Base-by-base conservation (phyloP, 2,113 vertebrate species). In the Equus przewalskii region DNA sequence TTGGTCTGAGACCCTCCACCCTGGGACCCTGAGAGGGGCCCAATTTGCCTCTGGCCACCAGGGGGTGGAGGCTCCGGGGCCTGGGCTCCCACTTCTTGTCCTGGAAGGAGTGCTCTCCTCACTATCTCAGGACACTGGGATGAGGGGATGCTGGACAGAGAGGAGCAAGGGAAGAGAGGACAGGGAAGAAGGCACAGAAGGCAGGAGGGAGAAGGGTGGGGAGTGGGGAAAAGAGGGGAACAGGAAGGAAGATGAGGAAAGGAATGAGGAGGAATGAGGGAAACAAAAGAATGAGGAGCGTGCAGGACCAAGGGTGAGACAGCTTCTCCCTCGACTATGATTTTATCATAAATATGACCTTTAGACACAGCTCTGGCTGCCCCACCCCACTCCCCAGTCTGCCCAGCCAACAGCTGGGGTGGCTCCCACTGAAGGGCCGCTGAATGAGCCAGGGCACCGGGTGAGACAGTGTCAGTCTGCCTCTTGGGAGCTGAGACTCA, bases 241-340 rank as follows among this genome's bases (percentile, higher is more conserved):
- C 16, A 44, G 1, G 72, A 18, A 78, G 72, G 58, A 58, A 70
- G 64, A 26, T 2, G 24, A 46, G 26, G 46, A 26, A 19, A 51
- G 24, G 65, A 7, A 12, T 0, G 36, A 49, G 81, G 21, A 62
- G 64, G 26, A 41, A 46, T 14, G 19, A 33, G 26, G 46, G 46
- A 80, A 16, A 30, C 30, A 5, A 1, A 26, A 30, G 46, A 44
- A 33, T 22, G 0, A 49, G 6, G 7, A 49, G 30, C 28, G 5
- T 0, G 11, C 0, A 6, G 78, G 65, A 73, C 46, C 54, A 26
- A 5, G 36, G 41, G 44, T 1, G 19, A 44, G 80, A 33, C 4
- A 67, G 89, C 41, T 49, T 65, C 62, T 13, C 30, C 18, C n/a
- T 6, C 4, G 18, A 76, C 73, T 24, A 0, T 14, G 11, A 44